Evolutionary conservation across 1,140 invertebrate species (phyloP), one percentile per base, ranked within the genome.

Genomic region (Macrocentrus cingulum): DNA sequence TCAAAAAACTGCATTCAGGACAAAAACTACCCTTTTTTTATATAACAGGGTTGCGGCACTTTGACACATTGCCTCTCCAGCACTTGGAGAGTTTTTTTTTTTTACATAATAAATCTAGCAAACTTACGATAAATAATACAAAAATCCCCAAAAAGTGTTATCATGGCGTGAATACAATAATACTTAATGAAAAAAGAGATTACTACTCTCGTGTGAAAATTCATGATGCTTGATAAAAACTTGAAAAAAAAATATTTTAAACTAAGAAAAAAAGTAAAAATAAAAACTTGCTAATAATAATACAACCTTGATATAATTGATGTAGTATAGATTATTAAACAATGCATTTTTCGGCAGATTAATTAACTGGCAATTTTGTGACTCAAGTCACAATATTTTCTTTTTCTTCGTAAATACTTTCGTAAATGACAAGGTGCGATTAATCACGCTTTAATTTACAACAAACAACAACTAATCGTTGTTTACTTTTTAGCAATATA

Each of bases 1-100:
- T n/a, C n/a, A n/a, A 50, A 49, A 49, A 49, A 51, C 52, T 54
- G 32, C 45, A 41, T 61, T 61, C 39, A 42, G 25, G 46, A 45
- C 41, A 56, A 29, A 50, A 50, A 34, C 15, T 49, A 13, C 45
- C 54, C 39, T 56, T 36, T 34, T 34, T 32, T 34, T 49, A 56
- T 56, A 39, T n/a, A 20, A 23, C 18, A 16, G 34, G 45, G 54
- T 13, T 13, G 19, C 36, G 29, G 44, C 46, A 49, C 29, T 65
- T 59, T 61, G 44, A 61, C 37, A 44, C 16, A 42, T 60, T 59
- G 29, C 25, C 25, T 29, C 9, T 61, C 54, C 18, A 9, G 13
- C 22, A 49, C n/a, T n/a, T n/a, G n/a, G n/a, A n/a, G n/a, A n/a
- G 20, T 53, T n/a, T 39, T 46, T n/a, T 46, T 22, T 3, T 23